Evolutionary conservation across 2,888 invertebrate species (phyloP), one percentile per base, ranked within the genome.

Genomic region (Erebia ligea): DNA sequence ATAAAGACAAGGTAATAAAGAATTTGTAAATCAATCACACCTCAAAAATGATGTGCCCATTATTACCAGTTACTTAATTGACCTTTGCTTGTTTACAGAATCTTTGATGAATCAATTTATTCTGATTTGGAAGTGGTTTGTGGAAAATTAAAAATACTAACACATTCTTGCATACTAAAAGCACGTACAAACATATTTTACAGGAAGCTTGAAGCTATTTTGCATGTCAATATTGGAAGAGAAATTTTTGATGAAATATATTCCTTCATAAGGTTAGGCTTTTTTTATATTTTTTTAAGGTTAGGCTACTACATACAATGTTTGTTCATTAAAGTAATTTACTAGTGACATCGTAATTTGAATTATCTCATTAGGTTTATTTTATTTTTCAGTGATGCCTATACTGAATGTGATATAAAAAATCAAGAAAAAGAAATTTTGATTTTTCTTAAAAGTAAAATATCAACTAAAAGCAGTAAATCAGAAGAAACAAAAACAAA

Each of bases 111-210:
- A 83, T 94, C 94, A 78, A 90, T 95, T 78, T 94, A 94, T 87
- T 92, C 94, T 80, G 95, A 95, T 87, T 87, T 95, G 84, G 94
- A 95, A 86, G 91, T 95, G 85, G 91, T 93, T 81, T 92, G 94
- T 84, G 94, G 94, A 80, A 93, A 91, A 89, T 86, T 93, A 83
- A 90, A 94, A 87, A 89, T 95, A 87, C 87, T 91, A 84, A 94
- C 94, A 76, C 95, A 95, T 87, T 90, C 93, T 84, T 95, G 95
- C 84, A 94, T 95, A 79, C 83, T 95, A 81, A 93, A 91, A 88
- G 90, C 94, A 82, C 94, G 95, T 85, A 94, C 94, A 72, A 91
- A 94, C 78, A 87, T 90, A 80, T 95, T 95, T 88, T 95, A 93
- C 86, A 87, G 90, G 80, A 91, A 92, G 81, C 91, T 95, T 82